Percentiles rank a stretch among this genome's conserved stretches.
Evolutionary conservation across 2,888 invertebrate species (phyloP).

Genomic region (Camponotus fellah): DNA sequence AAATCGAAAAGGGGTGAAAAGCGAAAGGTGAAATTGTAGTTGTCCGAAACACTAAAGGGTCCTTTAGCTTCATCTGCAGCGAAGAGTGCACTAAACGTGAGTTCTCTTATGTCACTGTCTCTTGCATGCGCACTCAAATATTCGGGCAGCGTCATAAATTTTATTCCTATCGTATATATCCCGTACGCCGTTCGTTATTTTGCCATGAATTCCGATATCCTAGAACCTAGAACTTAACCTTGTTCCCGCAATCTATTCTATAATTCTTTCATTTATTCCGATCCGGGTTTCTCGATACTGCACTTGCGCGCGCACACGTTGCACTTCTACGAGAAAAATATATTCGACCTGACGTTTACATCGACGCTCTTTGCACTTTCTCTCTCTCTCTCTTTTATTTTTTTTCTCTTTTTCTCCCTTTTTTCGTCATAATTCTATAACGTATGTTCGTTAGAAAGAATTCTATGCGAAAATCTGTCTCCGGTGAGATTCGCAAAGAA

Average conservation of each 20-base stretch:
- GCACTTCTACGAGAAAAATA: conserved; percentile 64
- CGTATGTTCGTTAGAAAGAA: conserved; percentile 53
- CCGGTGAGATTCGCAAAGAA: neutral
- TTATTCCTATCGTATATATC: neutral
- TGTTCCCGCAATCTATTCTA: conserved; percentile 70
- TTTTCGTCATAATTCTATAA: conserved; percentile 64
- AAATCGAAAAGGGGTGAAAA: neutral
- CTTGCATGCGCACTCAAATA: conserved; percentile 26
- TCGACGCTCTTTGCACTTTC: conserved; percentile 32
- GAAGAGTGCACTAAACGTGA: conserved; percentile 12
- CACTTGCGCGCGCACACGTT: conserved; percentile 38
- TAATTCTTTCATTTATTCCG: conserved; percentile 70
- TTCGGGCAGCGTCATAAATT: conserved; percentile 44
- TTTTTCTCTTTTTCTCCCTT: neutral
- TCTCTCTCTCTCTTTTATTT: neutral
- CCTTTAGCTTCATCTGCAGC: conserved; percentile 18
- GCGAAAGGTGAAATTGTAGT: neutral
- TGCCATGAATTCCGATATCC: conserved; percentile 60
- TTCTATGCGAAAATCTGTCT: conserved; percentile 33
- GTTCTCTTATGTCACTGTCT: conserved; percentile 31
- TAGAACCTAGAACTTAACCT: conserved; percentile 72
- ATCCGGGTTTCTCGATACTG: conserved; percentile 57
- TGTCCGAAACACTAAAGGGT: neutral
- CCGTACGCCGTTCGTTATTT: conserved; percentile 43
- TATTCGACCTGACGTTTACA: conserved; percentile 54